phyloP scores from a whole-genome alignment of 2,888 invertebrate species.

The Andrena trimmerana region DNA sequence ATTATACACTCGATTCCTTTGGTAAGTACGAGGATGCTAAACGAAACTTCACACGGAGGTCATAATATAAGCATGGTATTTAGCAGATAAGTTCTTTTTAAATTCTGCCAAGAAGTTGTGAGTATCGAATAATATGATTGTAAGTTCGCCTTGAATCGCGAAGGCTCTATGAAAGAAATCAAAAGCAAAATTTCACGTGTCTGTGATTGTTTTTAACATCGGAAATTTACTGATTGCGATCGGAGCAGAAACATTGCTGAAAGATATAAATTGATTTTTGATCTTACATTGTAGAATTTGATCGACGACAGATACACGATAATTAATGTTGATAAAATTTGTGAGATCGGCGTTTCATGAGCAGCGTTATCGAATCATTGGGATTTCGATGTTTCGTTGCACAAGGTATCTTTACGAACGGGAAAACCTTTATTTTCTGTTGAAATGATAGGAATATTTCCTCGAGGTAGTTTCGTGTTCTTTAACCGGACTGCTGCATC shows the following conservation, averaged over 20 bases:
- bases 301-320: not conserved
- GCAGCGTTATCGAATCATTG: not conserved
- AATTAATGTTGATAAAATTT: not conserved
- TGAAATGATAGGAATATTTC: not conserved
- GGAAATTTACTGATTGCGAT: not conserved
- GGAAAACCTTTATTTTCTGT: not conserved
- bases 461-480: not conserved
- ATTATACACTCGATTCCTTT: conserved; percentile 43
- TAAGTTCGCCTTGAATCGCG: too few species aligned
- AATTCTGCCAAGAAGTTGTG: too few species aligned
- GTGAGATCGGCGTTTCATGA: not conserved
- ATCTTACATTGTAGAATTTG: not conserved
- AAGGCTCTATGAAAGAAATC: too few species aligned
- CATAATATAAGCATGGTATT: too few species aligned
- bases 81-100: not conserved
- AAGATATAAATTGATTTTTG: not conserved
- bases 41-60: not conserved
- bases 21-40: conserved; percentile 45
- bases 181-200: too few species aligned
- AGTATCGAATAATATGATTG: too few species aligned
- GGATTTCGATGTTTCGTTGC: not conserved
- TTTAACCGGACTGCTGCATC: too few species aligned
- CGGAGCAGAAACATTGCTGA: not conserved
- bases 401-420: not conserved
- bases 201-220: too few species aligned